Evolutionary conservation across 2,888 invertebrate genomes (phyloP), one percentile per base, ranked within the genome.

Genomic region (Argyra leucocephala): DNA sequence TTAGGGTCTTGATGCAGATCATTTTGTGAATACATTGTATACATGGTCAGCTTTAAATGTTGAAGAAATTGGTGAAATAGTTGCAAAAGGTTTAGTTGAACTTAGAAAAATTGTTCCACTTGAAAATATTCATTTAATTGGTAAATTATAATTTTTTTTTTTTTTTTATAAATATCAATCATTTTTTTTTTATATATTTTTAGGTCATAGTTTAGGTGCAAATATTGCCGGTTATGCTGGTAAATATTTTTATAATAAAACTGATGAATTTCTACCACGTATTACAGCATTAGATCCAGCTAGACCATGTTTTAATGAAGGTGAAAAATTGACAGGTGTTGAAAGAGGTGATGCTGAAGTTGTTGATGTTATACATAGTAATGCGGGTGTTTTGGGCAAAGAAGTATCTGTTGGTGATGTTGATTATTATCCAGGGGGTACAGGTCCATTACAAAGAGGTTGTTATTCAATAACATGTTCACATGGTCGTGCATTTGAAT

Each of bases 21-120:
- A 70, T 6, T 77, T 72, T 57, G 74, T 78, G 26, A 76, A 78
- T 59, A 78, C 78, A 6, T 69, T 78, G 6, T 78, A 78, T 68
- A 73, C 75, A 3, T 78, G 78, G 78, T 76, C 78, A 0, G 78
- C 78, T 3, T 71, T 78, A n/a, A 78, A 78, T 66, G 78, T 78
- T 15, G 76, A 77, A 66, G 75, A 73, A 62, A 74, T 79, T 64
- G 79, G 79, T 2, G 69, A 71, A 66, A 70, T 71, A 36, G 70
- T 79, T 22, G 78, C 74, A 0, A 66, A 68, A 15, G 77, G 75
- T 5, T 61, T 79, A 64, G 71, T 71, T 12, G 72, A 74, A 66
- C 67, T 79, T 18, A 62, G 72, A n/a, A 71, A 76, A 31, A 66
- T 74, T 58, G 72, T 77, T 12, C 73, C 74, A 0, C 62, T 73